Conservation (phyloP, 2,113 vertebrate genomes). For the Cyprinodon tularosa region DNA sequence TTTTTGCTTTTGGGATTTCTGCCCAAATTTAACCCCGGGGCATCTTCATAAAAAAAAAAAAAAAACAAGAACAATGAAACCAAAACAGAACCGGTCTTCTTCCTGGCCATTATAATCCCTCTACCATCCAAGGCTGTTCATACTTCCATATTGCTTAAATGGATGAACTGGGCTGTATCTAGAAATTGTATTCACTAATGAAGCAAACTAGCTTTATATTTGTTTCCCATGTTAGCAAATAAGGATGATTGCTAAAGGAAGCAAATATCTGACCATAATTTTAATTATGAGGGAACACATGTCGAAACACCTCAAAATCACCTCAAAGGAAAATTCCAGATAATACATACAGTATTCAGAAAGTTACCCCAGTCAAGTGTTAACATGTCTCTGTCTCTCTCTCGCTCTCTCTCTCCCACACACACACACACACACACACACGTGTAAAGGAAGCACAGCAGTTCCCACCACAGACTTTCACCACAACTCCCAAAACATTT, state of each 20-base stretch:
- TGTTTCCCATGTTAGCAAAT: background rate
- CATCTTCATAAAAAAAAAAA: background rate
- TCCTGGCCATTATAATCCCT: background rate
- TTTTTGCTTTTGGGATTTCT: too few species aligned
- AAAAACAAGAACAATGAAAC: background rate
- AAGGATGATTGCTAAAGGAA: background rate
- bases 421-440: slow-evolving; percentile 8
- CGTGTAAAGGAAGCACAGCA: slow-evolving; percentile 3
- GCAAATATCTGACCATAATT: background rate
- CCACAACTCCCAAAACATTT: slow-evolving; percentile 22
- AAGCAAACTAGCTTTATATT: background rate
- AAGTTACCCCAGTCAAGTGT: slow-evolving; percentile 40
- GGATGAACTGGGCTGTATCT: background rate
- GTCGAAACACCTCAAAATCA: too few species aligned
- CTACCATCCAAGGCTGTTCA: too few species aligned
- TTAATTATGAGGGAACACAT: background rate
- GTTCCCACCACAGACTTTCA: slow-evolving; percentile 33
- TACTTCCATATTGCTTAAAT: background rate
- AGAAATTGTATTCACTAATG: background rate
- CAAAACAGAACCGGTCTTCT: background rate
- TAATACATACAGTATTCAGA: slow-evolving; percentile 4
- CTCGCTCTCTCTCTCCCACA: too few species aligned
- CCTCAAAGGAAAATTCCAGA: slow-evolving; percentile 23
- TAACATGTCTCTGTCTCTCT: slow-evolving; percentile 32
- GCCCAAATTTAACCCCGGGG: background rate